Percentiles rank a stretch among this genome's conserved stretches.
phyloP scores from a whole-genome alignment of 2,888 invertebrate genomes.

The Pollenia angustigena region DNA sequence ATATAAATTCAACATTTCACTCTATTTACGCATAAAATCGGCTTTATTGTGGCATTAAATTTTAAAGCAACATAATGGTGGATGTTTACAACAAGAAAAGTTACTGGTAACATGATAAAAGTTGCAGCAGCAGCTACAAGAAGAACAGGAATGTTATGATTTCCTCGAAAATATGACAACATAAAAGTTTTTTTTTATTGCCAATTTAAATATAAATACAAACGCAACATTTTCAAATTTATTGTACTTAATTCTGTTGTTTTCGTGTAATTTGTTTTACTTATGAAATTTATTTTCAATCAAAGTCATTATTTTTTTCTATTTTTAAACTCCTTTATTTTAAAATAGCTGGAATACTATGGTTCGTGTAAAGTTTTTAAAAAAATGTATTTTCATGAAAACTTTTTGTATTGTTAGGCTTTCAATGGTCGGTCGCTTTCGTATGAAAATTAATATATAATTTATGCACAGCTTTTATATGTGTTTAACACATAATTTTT shows the following conservation, averaged over 20 bases:
- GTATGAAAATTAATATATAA: too few species aligned
- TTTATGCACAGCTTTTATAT: neutral
- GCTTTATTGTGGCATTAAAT: constrained; percentile 28
- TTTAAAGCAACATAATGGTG: constrained; percentile 38
- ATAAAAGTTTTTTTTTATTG: constrained; percentile 7
- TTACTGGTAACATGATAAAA: constrained; percentile 26
- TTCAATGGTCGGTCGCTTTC: too few species aligned
- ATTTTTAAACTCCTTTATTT: neutral
- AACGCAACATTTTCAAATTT: constrained; percentile 1
- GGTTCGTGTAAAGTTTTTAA: too few species aligned
- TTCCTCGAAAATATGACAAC: neutral
- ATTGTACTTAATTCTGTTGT: neutral
- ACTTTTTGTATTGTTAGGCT: too few species aligned
- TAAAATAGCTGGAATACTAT: neutral
- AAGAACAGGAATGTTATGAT: neutral
- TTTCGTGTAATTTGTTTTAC: neutral
- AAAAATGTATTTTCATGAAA: too few species aligned
- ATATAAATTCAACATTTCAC: neutral
- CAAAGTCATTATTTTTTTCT: neutral
- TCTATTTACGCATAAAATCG: neutral
- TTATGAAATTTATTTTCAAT: constrained; percentile 1
- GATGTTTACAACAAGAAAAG: constrained; percentile 35
- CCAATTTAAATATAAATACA: neutral
- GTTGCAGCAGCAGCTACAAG: neutral
- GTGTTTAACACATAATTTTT: neutral